Conservation (phyloP, 2,113 vertebrate species). For the Telmatochromis brachygnathus region DNA sequence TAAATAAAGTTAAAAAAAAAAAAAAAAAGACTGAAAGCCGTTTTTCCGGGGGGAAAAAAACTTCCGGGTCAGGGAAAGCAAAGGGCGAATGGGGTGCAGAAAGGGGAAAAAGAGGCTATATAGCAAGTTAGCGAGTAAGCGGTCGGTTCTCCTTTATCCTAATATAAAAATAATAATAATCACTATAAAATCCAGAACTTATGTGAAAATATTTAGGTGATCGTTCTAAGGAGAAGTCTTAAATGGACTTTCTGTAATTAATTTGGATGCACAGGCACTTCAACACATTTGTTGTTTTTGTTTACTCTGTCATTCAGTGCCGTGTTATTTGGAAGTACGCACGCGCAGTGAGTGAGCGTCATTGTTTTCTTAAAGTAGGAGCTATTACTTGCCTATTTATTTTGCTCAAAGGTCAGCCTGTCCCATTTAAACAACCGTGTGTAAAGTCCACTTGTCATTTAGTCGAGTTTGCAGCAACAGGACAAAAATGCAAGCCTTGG, state of each 20-base stretch:
- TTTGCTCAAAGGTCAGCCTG: background rate
- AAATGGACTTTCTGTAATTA: background rate
- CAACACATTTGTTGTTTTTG: background rate
- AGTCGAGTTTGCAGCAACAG: background rate
- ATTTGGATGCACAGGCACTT: background rate
- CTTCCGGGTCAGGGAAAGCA: background rate
- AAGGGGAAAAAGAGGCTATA: background rate
- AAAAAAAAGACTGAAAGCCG: too few relatives aligned
- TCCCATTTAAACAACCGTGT: background rate
- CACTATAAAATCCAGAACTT: background rate
- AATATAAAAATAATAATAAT: background rate
- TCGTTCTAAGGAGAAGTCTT: background rate
- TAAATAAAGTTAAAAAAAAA: too few relatives aligned
- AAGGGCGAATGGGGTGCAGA: background rate
- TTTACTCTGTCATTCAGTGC: background rate
- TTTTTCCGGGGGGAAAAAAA: background rate
- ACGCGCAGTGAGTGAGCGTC: background rate
- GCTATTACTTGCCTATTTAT: background rate
- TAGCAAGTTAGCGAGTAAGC: background rate
- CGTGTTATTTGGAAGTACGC: background rate
- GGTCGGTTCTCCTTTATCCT: background rate
- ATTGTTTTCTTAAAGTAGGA: background rate
- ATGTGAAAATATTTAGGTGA: background rate
- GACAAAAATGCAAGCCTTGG: background rate
- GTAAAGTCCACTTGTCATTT: background rate